Conservation (phyloP, 2,888 invertebrate species). For the Metalampra italica region DNA sequence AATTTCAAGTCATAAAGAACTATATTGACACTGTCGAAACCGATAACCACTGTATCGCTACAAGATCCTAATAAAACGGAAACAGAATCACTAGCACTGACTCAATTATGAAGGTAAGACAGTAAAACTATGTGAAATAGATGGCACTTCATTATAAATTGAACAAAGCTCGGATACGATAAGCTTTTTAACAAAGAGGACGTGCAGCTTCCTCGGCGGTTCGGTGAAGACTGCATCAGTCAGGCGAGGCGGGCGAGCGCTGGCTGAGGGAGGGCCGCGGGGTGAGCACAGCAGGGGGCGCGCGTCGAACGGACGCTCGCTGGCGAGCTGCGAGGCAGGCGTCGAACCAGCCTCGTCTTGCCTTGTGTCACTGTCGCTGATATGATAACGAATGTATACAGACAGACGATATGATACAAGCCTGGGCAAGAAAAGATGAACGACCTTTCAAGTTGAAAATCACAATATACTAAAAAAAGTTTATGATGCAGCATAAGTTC, state of each 20-base stretch:
- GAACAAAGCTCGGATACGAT: slow-evolving; percentile 68
- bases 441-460: slow-evolving; percentile 21
- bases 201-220: slow-evolving; percentile 33
- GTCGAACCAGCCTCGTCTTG: slow-evolving; percentile 45
- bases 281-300: slow-evolving; percentile 16
- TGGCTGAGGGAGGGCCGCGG: slow-evolving; percentile 9
- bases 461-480: neutral
- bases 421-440: slow-evolving; percentile 29
- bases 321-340: slow-evolving; percentile 24
- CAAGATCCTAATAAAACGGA: slow-evolving; percentile 24
- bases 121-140: slow-evolving; percentile 32
- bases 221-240: slow-evolving; percentile 65
- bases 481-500: no score
- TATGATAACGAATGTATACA: slow-evolving; percentile 73
- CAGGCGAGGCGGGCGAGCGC: slow-evolving; percentile 27
- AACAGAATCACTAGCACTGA: slow-evolving; percentile 39
- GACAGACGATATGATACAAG: slow-evolving; percentile 38
- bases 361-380: slow-evolving; percentile 59
- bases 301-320: slow-evolving; percentile 10
- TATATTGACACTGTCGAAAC: slow-evolving; percentile 51
- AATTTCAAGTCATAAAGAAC: slow-evolving; percentile 54
- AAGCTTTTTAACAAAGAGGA: slow-evolving; percentile 43
- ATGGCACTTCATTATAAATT: slow-evolving; percentile 43
- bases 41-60: slow-evolving; percentile 44
- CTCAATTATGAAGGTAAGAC: slow-evolving; percentile 26